phyloP scores from a whole-genome alignment of 2,797 vertebrate genomes.

The Characodon lateralis region DNA sequence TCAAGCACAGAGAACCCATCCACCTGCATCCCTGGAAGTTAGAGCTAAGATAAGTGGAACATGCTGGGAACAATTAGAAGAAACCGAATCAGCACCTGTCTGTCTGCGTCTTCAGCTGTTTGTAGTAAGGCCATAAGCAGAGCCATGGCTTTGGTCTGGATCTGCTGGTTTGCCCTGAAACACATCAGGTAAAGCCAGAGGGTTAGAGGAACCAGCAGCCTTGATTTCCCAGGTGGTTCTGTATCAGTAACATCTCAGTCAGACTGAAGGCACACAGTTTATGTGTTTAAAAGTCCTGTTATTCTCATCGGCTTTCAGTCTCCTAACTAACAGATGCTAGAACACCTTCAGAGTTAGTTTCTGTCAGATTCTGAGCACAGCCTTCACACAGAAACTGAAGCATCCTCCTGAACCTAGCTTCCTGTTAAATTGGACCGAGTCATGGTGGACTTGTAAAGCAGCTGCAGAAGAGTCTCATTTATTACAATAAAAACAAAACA shows the following conservation, averaged over 20 bases:
- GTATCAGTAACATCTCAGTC: background rate
- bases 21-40: conserved; percentile 46
- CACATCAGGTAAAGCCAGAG: background rate
- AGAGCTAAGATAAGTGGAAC: conserved; percentile 79
- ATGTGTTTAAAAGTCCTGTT: conserved; percentile 39
- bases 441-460: background rate
- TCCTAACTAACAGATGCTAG: rapidly evolving
- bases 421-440: too few species aligned
- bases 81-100: conserved; percentile 76
- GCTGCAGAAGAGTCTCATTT: background rate
- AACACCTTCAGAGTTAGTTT: background rate
- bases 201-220: background rate
- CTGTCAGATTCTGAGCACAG: too few species aligned
- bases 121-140: conserved; percentile 92
- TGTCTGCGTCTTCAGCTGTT: conserved; percentile 82
- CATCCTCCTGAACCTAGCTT: too few species aligned
- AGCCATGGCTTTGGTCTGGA: conserved; percentile 97
- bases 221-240: background rate
- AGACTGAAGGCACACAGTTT: conserved; percentile 1
- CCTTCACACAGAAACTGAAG: too few species aligned
- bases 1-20: too few species aligned
- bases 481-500: too few species aligned
- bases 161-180: conserved; percentile 88
- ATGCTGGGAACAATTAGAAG: background rate
- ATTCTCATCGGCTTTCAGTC: background rate